Evolutionary conservation across 2,797 vertebrate species (phyloP), one percentile per base, ranked within the genome.

Genomic region (Acanthis flammea): DNA sequence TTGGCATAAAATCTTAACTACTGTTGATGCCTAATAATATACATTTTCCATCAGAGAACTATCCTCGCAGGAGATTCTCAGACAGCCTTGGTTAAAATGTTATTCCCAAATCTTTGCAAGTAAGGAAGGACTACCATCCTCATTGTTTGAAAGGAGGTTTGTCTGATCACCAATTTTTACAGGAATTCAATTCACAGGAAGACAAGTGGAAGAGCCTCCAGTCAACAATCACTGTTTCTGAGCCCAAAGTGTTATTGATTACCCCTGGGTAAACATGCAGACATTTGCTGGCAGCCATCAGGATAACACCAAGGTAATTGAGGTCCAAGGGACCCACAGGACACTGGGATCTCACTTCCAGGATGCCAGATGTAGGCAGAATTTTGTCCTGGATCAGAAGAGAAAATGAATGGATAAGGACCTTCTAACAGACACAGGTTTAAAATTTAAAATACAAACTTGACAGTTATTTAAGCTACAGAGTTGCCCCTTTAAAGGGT

Each of bases 331-430:
- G 22, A 82, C 41, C 11, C 48, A 54, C 24, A 50, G 39, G 83
- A 35, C 13, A 2, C 30, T 17, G n/a, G 41, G 14, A 9, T 24
- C 27, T 80, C 53, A 45, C 54, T 53, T 53, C 14, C 27, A 7
- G 2, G 19, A n/a, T 28, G 18, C 33, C 71, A 77, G 15, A 45
- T 0, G 0, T 7, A 6, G 50, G 16, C n/a, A 72, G 27, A 30
- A 73, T 10, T 48, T 42, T 28, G 45, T 51, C 33, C 37, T 55
- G 41, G 11, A 74, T 50, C 30, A 71, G 47, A 73, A 84, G 2
- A 65, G 14, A 53, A 83, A 85, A 51, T 9, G 5, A 70, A 87
- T 11, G 14, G 35, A 74, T 16, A 27, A 51, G 19, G 19, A 37
- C 12, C 19, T 87, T 65, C 50, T 39, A 78, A 28, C 4, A 68